These are phyloP conservation scores for Paramormyrops kingsleyae DNA, from an alignment of 2,113 vertebrate species.

Conservation along the genomic window DNA sequence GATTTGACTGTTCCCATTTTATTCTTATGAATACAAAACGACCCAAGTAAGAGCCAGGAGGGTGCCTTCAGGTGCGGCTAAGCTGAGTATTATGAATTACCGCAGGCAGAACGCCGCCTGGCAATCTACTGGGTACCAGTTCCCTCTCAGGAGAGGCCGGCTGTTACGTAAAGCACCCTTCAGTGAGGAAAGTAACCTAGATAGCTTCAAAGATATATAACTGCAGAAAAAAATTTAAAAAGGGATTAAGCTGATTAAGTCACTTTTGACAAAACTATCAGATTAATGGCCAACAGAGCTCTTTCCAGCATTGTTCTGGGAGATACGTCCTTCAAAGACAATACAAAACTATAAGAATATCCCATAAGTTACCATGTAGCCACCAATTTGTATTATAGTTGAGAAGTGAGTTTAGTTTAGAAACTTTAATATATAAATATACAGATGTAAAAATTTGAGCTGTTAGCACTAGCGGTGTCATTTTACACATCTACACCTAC, in stretches of 20 bases:
- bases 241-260: neutral
- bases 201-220: neutral
- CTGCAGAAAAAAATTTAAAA: neutral
- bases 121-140: neutral
- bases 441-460: neutral
- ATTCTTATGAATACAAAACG: neutral
- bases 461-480: neutral
- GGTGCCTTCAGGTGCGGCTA: neutral
- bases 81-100: neutral
- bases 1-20: neutral
- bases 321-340: neutral
- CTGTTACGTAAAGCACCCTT: neutral
- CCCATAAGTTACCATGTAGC: neutral
- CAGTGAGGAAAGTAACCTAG: neutral
- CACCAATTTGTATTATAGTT: neutral
- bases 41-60: neutral
- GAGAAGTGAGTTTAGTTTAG: slow-evolving; percentile 16
- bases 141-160: neutral
- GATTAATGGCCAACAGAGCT: neutral
- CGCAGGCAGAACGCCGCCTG: neutral
- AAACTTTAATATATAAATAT: neutral
- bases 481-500: neutral
- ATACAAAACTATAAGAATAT: neutral
- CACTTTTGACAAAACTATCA: neutral
- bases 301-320: neutral